Evolutionary conservation across 1,140 invertebrate species (phyloP).

Genomic region (Temnothorax nylanderi): DNA sequence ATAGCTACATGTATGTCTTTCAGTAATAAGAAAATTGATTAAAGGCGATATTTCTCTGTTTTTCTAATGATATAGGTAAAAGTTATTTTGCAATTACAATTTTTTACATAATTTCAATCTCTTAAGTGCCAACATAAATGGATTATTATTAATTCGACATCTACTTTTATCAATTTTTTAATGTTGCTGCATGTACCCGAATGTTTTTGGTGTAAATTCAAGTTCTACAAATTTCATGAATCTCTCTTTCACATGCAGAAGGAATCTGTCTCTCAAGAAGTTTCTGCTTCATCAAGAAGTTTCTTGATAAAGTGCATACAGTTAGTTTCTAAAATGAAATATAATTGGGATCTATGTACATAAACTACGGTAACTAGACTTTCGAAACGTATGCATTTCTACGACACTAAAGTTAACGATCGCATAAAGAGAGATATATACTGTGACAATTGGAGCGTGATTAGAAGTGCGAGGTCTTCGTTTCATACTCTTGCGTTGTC

Average conservation of each 20-base stretch:
- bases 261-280: neutral
- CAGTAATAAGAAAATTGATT: neutral
- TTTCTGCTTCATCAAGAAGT: neutral
- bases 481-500: neutral
- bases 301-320: neutral
- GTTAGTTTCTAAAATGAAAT: neutral
- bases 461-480: neutral
- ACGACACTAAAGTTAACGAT: neutral
- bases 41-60: neutral
- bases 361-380: neutral
- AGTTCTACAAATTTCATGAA: neutral
- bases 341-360: neutral
- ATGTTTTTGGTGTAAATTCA: neutral
- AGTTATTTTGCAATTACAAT: neutral
- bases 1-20: neutral
- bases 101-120: neutral
- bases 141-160: neutral
- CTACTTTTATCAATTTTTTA: neutral
- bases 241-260: neutral
- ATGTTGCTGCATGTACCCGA: neutral
- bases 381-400: conserved; percentile 25
- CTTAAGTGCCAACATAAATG: neutral
- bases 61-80: neutral
- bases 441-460: conserved; percentile 16
- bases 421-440: neutral